Percentiles rank a stretch among this genome's conserved stretches.
phyloP scores from a whole-genome alignment of 2,113 vertebrate genomes.

The Strix aluco region DNA sequence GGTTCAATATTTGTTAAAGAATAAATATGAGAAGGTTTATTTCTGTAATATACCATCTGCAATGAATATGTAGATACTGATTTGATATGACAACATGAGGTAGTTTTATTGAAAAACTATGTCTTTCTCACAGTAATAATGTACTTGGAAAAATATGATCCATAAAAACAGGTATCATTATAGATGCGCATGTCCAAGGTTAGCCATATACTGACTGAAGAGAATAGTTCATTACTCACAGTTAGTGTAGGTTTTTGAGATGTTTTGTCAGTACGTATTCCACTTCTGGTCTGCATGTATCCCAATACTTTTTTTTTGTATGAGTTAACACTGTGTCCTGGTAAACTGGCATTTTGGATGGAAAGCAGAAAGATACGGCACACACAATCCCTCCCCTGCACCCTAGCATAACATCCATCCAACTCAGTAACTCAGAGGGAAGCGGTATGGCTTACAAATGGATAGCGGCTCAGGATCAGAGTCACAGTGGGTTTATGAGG shows the following conservation, averaged over 20 bases:
- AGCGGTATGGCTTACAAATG: background rate
- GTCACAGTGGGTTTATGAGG: background rate
- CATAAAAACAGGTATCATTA: background rate
- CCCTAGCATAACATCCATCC: background rate
- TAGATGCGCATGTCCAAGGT: background rate
- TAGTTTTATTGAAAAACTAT: conserved; percentile 28
- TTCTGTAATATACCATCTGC: background rate
- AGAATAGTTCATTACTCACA: background rate
- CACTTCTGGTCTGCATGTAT: background rate
- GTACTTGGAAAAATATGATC: background rate
- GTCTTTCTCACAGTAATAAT: background rate
- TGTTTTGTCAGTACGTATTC: background rate
- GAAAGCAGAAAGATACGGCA: background rate
- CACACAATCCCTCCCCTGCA: background rate
- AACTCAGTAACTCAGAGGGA: background rate
- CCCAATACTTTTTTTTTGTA: background rate
- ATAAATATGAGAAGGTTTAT: background rate
- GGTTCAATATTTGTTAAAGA: background rate
- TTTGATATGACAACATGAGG: background rate
- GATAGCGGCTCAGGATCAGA: background rate
- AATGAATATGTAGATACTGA: background rate
- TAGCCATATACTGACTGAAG: background rate
- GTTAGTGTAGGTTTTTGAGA: background rate
- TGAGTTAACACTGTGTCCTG: background rate
- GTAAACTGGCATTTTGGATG: background rate